A percentile compares a stretch with the other conserved stretches of the same genome.
Evolutionary conservation across 2,797 vertebrate genomes (phyloP).

Genomic region (Darevskia nairensis): DNA sequence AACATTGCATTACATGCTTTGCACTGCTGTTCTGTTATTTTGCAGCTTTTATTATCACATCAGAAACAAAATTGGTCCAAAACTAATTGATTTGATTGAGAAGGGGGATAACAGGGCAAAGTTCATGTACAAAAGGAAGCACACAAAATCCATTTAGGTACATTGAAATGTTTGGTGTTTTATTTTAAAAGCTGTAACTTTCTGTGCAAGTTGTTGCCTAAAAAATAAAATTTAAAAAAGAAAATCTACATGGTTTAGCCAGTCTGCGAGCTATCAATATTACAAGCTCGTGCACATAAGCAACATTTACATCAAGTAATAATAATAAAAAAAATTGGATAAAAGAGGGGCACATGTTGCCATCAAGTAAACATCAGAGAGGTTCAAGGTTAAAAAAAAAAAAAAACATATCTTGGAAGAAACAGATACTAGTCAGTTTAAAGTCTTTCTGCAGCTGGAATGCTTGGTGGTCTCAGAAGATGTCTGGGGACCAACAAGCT

Average conservation of each 20-base stretch:
- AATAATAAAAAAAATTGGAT: constrained; percentile 42
- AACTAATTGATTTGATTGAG: background rate
- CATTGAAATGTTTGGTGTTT: constrained; percentile 64
- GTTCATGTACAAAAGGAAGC: background rate
- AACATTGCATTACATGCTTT: too few relatives aligned
- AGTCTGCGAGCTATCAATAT: constrained; percentile 69
- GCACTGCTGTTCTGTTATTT: too few relatives aligned
- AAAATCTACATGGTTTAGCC: constrained; percentile 48
- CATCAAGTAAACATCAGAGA: constrained; percentile 73
- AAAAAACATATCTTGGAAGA: constrained; percentile 66
- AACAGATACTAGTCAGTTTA: constrained; percentile 66
- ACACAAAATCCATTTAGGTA: background rate
- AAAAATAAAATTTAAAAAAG: constrained; percentile 51
- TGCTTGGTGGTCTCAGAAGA: constrained; percentile 52
- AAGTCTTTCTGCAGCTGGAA: constrained; percentile 61
- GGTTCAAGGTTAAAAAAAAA: constrained; percentile 60
- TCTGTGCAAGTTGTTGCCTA: constrained; percentile 47
- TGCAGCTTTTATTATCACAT: background rate
- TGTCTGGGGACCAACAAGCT: constrained; percentile 81
- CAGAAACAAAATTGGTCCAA: background rate
- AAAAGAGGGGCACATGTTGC: constrained; percentile 58
- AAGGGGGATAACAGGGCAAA: background rate
- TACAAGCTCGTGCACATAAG: constrained; percentile 73
- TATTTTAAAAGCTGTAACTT: constrained; percentile 74
- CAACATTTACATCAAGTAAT: constrained; percentile 75